These are phyloP conservation scores for Echiichthys vipera DNA, from an alignment of 2,797 vertebrate genomes.

Conservation along the genomic window DNA sequence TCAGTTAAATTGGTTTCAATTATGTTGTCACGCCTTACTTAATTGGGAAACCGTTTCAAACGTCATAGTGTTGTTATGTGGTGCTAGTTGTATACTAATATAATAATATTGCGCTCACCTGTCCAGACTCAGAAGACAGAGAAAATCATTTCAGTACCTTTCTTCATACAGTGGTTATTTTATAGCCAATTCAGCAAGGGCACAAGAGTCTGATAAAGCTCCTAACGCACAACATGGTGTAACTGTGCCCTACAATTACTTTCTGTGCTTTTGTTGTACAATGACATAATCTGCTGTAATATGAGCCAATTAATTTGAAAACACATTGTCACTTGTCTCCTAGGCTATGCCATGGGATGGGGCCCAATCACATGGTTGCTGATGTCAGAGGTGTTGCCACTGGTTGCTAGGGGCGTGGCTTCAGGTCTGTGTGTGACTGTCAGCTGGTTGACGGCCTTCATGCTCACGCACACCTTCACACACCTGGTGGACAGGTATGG, in stretches of 20 bases:
- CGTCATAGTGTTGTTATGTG: not conserved
- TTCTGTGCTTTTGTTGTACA: not conserved
- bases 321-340: conserved; percentile 44
- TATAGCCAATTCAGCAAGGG: not conserved
- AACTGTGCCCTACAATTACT: not conserved
- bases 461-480: conserved; percentile 89
- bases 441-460: conserved; percentile 95
- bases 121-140: not conserved
- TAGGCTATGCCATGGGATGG: conserved; percentile 98
- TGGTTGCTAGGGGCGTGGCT: conserved; percentile 90
- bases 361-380: conserved; percentile 97
- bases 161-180: not conserved
- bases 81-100: not conserved
- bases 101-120: not conserved
- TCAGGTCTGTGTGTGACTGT: conserved; percentile 92
- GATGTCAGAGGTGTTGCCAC: conserved; percentile 95
- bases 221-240: not conserved
- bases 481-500: conserved; percentile 82
- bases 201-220: not conserved
- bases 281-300: not conserved
- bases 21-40: not conserved
- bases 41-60: not conserved
- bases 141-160: not conserved
- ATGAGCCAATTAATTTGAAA: not conserved
- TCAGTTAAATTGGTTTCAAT: not conserved